Evolutionary conservation across 2,797 vertebrate species (phyloP).

Genomic region (Ambastaia sidthimunki): DNA sequence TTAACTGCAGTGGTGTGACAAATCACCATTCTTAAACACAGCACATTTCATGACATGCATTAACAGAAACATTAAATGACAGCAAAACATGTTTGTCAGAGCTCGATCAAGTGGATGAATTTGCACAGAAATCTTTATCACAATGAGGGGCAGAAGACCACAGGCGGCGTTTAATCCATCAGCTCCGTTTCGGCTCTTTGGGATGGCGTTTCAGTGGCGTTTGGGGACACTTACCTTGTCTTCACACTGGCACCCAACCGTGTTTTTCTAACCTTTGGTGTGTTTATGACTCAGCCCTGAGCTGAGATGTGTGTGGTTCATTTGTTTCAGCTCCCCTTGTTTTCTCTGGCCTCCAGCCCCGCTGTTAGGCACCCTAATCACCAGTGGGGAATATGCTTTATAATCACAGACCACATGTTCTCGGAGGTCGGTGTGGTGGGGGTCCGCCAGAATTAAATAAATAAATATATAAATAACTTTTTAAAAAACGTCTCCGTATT

Average conservation of each 20-base stretch:
- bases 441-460: conserved; percentile 46
- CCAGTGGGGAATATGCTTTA: conserved; percentile 67
- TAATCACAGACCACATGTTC: conserved; percentile 74
- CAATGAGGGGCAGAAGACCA: conserved; percentile 24
- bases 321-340: conserved; percentile 76
- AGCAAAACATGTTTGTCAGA: background rate
- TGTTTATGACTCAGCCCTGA: conserved; percentile 78
- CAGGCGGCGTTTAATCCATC: conserved; percentile 1
- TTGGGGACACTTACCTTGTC: conserved; percentile 33
- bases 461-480: conserved; percentile 55
- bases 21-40: background rate
- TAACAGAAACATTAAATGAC: background rate
- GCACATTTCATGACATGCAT: background rate
- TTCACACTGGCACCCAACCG: conserved; percentile 51
- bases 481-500: conserved; percentile 48
- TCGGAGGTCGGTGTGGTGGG: conserved; percentile 46
- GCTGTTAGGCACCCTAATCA: conserved; percentile 78
- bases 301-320: conserved; percentile 74
- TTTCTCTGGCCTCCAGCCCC: conserved; percentile 76
- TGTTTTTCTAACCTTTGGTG: conserved; percentile 76
- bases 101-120: background rate
- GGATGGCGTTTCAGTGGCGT: conserved; percentile 22
- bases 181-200: conserved; percentile 7
- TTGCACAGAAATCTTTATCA: background rate
- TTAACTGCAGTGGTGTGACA: background rate